A percentile compares a stretch with the other conserved stretches of the same genome.
Conservation (phyloP, 2,888 invertebrate genomes). For the Dolomedes plantarius region DNA sequence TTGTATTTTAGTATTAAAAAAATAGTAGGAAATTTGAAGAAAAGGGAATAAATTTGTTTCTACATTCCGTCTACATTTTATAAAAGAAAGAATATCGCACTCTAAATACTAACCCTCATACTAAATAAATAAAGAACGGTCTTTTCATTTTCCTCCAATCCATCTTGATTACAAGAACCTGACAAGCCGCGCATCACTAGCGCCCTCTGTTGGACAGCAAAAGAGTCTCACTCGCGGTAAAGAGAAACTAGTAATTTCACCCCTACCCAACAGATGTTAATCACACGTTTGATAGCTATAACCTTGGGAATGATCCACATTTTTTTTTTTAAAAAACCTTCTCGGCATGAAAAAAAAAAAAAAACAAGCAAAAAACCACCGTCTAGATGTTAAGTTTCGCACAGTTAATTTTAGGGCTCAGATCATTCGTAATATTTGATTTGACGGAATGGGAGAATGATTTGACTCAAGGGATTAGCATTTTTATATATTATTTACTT, state of each 20-base stretch:
- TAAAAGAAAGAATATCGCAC: not conserved
- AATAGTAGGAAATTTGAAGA: too few relatives aligned
- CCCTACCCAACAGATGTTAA: conserved; percentile 1
- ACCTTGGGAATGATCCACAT: not conserved
- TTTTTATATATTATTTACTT: not conserved
- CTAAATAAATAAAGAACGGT: not conserved
- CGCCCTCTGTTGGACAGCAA: conserved; percentile 43
- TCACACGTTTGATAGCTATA: conserved; percentile 3
- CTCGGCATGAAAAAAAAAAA: not conserved
- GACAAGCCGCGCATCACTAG: conserved; percentile 26
- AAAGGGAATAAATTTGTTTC: too few relatives aligned
- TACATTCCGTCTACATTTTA: too few relatives aligned
- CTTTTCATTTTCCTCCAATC: conserved; percentile 14
- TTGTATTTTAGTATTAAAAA: too few relatives aligned
- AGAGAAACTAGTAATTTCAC: conserved; percentile 2
- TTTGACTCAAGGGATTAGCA: not conserved
- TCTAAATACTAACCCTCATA: not conserved
- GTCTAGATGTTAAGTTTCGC: conserved; percentile 16
- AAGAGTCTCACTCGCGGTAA: not conserved
- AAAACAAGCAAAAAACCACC: too few relatives aligned
- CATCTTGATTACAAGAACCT: conserved; percentile 15
- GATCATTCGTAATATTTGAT: not conserved
- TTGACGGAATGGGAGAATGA: not conserved
- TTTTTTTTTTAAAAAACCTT: not conserved
- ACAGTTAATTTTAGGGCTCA: not conserved